Base-by-base conservation (phyloP, 2,888 invertebrate genomes). In the Cataglyphis rosenhaueri region DNA sequence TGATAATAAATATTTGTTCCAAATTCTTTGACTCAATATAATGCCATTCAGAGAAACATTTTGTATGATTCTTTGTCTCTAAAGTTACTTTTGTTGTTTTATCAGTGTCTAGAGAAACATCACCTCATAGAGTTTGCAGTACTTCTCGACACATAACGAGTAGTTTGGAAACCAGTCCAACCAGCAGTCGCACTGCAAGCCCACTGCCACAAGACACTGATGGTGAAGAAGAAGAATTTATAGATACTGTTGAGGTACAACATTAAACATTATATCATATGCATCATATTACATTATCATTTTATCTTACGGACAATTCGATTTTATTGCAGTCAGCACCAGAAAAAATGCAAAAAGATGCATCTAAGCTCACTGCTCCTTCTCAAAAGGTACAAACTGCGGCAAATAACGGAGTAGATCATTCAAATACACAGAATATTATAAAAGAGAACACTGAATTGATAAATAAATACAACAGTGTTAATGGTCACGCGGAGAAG, bases 211-310 rank as follows among this genome's bases (percentile, higher is more conserved):
- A 94, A 21, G 94, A 94, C 59, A 95, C 95, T 29, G 97, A 97
- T 93, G 96, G 97, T 92, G 97, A 96, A 65, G 97, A 97, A 88
- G 97, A 97, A 92, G 97, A 97, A 94, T 98, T 96, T 93, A 97
- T 97, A 81, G 97, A 98, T 94, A 97, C 97, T 18, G 96, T 97
- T 85, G 97, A 98, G 95, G 97, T 97, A 93, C 62, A 84, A 18
- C 64, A 59, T 25, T 62, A 32, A 32, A 44, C 41, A 71, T 68
- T 74, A 82, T 44, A 25, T 76, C 15, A 15, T 5, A 64, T 12
- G 21, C 10, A 64, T 70, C 3, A 12, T 3, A 32, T 35, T 21
- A 32, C 10, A 4, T 21, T 5, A 70, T 25, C 12, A 4, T 44
- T 71, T 29, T 6, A 15, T 57, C 25, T 57, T 35, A 29, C 8